phyloP scores from a whole-genome alignment of 2,797 vertebrate genomes.

The Falco concolor region DNA sequence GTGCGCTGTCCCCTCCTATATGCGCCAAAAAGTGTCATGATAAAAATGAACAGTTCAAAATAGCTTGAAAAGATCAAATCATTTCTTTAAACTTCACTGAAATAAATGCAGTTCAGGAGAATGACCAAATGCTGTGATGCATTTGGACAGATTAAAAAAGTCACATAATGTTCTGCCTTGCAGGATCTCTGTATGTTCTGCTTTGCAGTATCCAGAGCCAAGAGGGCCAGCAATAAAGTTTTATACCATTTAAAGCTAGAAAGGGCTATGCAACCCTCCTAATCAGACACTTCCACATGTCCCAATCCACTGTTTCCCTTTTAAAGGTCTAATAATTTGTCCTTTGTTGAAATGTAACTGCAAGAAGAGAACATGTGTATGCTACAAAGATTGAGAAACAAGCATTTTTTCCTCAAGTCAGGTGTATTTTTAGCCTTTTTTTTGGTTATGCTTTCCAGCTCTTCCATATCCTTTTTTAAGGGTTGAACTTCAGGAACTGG shows the following conservation, averaged over 20 bases:
- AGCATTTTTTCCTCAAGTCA: background rate
- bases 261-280: background rate
- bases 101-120: background rate
- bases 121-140: background rate
- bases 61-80: background rate
- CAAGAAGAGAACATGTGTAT: background rate
- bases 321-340: background rate
- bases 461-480: background rate
- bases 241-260: background rate
- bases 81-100: background rate
- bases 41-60: background rate
- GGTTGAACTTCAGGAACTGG: background rate
- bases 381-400: background rate
- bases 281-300: background rate
- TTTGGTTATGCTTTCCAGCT: background rate
- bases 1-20: background rate
- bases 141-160: background rate
- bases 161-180: background rate
- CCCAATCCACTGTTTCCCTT: background rate
- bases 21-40: background rate
- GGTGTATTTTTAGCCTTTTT: background rate
- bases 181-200: background rate
- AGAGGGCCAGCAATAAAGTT: background rate
- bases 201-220: background rate
- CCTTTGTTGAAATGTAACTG: background rate